Conservation (phyloP, 2,113 vertebrate genomes). For the Craseonycteris thonglongyai region DNA sequence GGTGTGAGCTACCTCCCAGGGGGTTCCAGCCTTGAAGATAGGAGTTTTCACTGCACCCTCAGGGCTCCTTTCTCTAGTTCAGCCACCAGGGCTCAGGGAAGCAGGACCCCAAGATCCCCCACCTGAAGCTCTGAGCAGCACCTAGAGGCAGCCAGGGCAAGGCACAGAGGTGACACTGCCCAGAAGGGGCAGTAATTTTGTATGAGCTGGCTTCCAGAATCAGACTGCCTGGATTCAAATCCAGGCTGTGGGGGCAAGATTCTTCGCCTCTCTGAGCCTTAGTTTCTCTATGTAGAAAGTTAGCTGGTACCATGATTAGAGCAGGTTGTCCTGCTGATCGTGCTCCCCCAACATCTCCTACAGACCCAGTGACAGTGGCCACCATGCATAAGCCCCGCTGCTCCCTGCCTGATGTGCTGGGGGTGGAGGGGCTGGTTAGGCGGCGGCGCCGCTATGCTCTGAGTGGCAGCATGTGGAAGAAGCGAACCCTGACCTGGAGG, state of each 20-base stretch:
- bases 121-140: not conserved
- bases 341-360: not conserved
- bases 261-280: not conserved
- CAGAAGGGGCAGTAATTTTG: not conserved
- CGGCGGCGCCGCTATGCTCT: constrained; percentile 80
- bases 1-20: too few relatives aligned
- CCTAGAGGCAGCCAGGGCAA: not conserved
- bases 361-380: constrained; percentile 80
- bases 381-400: constrained; percentile 88
- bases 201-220: not conserved
- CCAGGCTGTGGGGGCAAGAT: not conserved
- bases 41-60: not conserved
- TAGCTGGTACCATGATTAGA: not conserved
- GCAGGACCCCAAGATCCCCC: not conserved
- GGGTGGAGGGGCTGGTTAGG: constrained; percentile 79
- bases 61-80: not conserved
- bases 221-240: not conserved
- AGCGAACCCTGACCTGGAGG: constrained; percentile 86
- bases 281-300: not conserved
- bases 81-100: not conserved
- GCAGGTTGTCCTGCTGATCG: not conserved
- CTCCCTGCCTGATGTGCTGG: constrained; percentile 88
- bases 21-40: not conserved
- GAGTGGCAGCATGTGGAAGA: constrained; percentile 83
- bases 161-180: not conserved